Evolutionary conservation across 2,888 invertebrate species (phyloP).

Genomic region (Eubasilissa splendida): DNA sequence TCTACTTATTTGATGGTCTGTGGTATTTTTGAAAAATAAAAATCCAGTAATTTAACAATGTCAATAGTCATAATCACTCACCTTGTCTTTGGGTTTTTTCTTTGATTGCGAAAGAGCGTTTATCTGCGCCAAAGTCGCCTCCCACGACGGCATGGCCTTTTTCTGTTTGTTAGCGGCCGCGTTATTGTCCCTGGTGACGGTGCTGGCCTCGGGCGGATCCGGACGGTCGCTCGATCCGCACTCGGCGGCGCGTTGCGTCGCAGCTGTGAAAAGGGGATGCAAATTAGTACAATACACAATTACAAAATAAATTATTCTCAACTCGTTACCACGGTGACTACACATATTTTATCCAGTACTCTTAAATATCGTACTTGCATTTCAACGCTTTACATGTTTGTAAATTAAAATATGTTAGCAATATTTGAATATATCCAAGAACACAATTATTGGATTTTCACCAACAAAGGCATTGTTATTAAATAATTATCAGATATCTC

Average conservation of each 20-base stretch:
- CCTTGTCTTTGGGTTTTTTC: slow-evolving; percentile 51
- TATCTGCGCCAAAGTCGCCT: slow-evolving; percentile 70
- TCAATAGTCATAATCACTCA: background rate
- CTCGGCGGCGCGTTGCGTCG: background rate
- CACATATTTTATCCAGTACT: no score
- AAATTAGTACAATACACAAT: slow-evolving; percentile 14
- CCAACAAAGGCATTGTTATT: no score
- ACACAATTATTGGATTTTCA: no score
- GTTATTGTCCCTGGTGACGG: background rate
- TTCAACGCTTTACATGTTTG: no score
- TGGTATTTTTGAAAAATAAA: background rate
- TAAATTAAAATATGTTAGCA: no score
- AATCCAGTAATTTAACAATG: slow-evolving; percentile 1
- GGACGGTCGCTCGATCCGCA: background rate
- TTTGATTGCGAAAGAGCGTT: slow-evolving; percentile 64
- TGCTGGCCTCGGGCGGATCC: background rate
- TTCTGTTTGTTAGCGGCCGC: slow-evolving; percentile 55
- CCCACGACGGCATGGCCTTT: slow-evolving; percentile 64
- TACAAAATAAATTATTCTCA: no score
- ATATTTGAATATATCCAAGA: no score
- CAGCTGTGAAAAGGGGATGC: background rate
- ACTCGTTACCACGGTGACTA: no score
- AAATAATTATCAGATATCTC: no score
- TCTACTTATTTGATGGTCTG: background rate
- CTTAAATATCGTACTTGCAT: no score